Base-by-base conservation (phyloP, 2,888 invertebrate genomes). In the Girardia tigrina region DNA sequence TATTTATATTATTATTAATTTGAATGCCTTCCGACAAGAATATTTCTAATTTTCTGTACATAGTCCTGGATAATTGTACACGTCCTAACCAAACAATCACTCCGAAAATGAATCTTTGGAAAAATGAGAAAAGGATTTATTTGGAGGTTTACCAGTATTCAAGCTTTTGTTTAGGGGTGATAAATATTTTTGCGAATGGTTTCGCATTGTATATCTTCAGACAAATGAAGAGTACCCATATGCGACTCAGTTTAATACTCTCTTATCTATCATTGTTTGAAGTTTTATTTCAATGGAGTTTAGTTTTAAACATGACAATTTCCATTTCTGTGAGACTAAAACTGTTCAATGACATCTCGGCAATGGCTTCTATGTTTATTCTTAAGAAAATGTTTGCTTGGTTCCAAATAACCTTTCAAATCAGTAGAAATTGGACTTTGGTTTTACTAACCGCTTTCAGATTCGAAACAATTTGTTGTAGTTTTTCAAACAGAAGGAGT, bases 241-340 rank as follows among this genome's bases (percentile, higher is more conserved):
- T 8, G n/a, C 4, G 56, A 16, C n/a, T 56, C n/a, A 56, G 56
- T 56, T 56, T 56, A n/a, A 56, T 56, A 20, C 56, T 56, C 2
- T 56, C 56, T 12, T 56, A 56, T 16, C n/a, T 56, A 2, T 56
- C 56, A 16, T 6, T 56, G n/a, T 56, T 20, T n/a, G 56, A 56
- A 56, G 56, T 56, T 56, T n/a, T 56, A 12, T 56, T 56, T n/a
- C 56, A 56, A 56, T 56, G 56, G 56, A 56, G 56, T 56, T 16
- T 56, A 4, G 56, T 56, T 4, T n/a, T 56, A 20, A 56, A 56
- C 56, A 56, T 56, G 56, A 20, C 56, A 4, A 56, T 56, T 56
- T 16, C 23, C 4, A 56, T 56, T 16, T n/a, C 20, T 20, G 23
- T 56, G 8, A 56, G 23, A n/a, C n/a, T 12, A 6, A 20, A 56